Conservation (phyloP, 1,140 invertebrate species). For the Lepidostoma basale region DNA sequence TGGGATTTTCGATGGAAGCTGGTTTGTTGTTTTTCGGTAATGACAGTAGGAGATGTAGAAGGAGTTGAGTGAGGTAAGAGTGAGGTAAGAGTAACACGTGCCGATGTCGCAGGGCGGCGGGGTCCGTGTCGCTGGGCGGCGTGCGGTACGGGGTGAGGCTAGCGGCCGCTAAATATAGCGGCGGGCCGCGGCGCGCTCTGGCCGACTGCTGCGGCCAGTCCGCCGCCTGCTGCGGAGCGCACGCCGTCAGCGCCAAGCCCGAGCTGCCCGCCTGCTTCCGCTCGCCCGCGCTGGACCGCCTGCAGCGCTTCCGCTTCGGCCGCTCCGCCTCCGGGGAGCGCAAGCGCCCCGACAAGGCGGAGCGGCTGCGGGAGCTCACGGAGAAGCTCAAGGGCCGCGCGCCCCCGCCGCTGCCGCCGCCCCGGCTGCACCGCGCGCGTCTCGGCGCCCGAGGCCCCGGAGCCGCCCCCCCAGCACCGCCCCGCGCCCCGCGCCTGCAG, state of each 20-base stretch:
- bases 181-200: slow-evolving; percentile 33
- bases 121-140: slow-evolving; percentile 64
- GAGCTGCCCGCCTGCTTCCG: slow-evolving; percentile 55
- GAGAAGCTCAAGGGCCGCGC: slow-evolving; percentile 69
- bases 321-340: slow-evolving; percentile 58
- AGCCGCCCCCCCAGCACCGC: slow-evolving; percentile 50
- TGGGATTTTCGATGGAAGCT: background rate
- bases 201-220: slow-evolving; percentile 40
- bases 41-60: background rate
- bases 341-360: slow-evolving; percentile 66
- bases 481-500: slow-evolving; percentile 49
- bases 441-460: slow-evolving; percentile 52
- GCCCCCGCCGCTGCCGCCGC: slow-evolving; percentile 48
- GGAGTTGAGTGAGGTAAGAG: background rate
- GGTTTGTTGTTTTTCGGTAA: background rate
- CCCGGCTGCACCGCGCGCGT: slow-evolving; percentile 49
- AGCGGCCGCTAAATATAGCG: slow-evolving; percentile 51
- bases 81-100: slow-evolving; percentile 13
- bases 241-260: slow-evolving; percentile 51
- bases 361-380: slow-evolving; percentile 76
- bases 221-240: slow-evolving; percentile 51
- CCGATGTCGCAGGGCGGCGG: slow-evolving; percentile 52
- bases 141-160: slow-evolving; percentile 65
- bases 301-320: slow-evolving; percentile 77
- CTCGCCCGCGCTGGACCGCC: slow-evolving; percentile 75